phyloP scores from a whole-genome alignment of 2,113 vertebrate species.

The Triplophysa rosa region DNA sequence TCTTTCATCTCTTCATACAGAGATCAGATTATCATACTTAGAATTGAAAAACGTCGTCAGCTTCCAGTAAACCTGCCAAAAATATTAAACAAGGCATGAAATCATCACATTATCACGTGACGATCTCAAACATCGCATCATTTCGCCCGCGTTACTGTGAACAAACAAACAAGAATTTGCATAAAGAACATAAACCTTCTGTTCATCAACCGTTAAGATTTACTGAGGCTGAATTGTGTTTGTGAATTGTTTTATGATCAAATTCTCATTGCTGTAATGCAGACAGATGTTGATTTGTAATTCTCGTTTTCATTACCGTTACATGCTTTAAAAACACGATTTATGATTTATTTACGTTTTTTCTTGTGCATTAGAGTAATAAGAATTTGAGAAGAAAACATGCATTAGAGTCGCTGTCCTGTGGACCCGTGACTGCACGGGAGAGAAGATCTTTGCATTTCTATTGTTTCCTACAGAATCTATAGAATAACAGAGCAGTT shows the following conservation, averaged over 20 bases:
- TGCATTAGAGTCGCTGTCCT: too few relatives aligned
- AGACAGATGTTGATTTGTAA: too few relatives aligned
- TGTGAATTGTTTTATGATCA: not conserved
- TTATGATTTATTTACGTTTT: too few relatives aligned
- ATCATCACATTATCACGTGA: not conserved
- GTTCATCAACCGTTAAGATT: too few relatives aligned
- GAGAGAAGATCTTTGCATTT: constrained; percentile 20
- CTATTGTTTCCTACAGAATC: not conserved
- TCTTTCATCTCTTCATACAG: constrained; percentile 1
- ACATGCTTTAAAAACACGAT: too few relatives aligned
- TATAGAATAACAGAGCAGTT: not conserved
- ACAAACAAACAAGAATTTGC: not conserved
- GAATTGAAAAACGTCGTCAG: not conserved
- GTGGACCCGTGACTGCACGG: not conserved
- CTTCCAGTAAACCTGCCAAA: not conserved
- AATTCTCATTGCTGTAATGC: not conserved
- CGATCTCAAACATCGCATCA: not conserved
- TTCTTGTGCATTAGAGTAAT: not conserved
- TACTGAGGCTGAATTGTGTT: not conserved
- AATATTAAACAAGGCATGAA: not conserved
- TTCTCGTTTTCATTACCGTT: too few relatives aligned
- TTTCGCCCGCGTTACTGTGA: not conserved
- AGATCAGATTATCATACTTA: constrained; percentile 19
- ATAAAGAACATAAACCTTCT: not conserved
- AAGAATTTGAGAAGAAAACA: too few relatives aligned